These are phyloP conservation scores for Cydia strobilella DNA, from an alignment of 1,140 invertebrate genomes.

Conservation along the genomic window DNA sequence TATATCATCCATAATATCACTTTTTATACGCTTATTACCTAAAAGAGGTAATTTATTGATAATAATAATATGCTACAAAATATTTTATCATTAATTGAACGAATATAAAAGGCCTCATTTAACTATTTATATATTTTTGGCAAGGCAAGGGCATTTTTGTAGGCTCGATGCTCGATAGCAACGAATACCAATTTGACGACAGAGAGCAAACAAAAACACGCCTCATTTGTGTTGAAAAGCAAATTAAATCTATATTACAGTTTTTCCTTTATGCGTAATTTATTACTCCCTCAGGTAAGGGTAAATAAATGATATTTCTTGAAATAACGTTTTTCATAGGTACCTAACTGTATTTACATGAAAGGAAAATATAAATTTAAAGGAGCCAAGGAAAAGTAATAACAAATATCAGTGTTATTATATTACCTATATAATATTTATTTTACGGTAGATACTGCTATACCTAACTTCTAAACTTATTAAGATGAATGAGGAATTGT, in stretches of 20 bases:
- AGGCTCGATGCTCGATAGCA: neutral
- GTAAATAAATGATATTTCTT: neutral
- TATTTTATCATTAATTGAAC: too few species aligned
- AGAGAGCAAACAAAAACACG: conserved; percentile 15
- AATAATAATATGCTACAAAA: too few species aligned
- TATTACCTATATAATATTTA: neutral
- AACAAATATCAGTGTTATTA: neutral
- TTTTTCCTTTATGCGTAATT: conserved; percentile 14
- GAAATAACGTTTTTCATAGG: neutral
- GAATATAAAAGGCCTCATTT: too few species aligned
- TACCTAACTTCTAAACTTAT: neutral
- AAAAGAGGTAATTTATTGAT: too few species aligned
- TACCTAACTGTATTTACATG: neutral
- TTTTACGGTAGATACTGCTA: neutral
- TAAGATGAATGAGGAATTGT: too few species aligned
- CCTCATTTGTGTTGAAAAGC: neutral
- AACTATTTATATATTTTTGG: too few species aligned
- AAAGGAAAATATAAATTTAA: conserved; percentile 2
- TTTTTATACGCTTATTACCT: too few species aligned
- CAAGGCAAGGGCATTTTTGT: neutral
- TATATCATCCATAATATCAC: too few species aligned
- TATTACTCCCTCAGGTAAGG: neutral
- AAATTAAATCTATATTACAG: conserved; percentile 28
- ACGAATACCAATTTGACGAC: neutral
- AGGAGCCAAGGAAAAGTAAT: neutral